Conservation (phyloP, 2,888 invertebrate species). For the Tetanocera ferruginea region DNA sequence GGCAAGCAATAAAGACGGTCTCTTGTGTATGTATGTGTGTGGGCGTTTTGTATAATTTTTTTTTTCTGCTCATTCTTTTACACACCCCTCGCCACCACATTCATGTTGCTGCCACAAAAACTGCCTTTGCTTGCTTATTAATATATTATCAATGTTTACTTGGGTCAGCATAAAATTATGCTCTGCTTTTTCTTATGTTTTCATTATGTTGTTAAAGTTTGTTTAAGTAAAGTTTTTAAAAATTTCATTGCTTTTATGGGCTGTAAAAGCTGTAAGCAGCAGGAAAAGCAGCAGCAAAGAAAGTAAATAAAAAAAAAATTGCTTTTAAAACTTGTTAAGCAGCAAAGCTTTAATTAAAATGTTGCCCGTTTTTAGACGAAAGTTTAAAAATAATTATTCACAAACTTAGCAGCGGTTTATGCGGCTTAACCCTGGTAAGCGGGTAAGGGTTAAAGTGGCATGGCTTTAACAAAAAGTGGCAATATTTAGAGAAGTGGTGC, state of each 20-base stretch:
- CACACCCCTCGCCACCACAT: too few species aligned
- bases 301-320: background rate
- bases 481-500: background rate
- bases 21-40: background rate
- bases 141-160: slow-evolving; percentile 65
- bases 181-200: slow-evolving; percentile 1
- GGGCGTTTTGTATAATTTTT: background rate
- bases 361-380: background rate
- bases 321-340: background rate
- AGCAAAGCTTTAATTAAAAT: slow-evolving; percentile 12
- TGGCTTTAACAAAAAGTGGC: background rate
- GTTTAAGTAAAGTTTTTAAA: background rate
- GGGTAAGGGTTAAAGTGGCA: background rate
- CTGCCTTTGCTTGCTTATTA: slow-evolving; percentile 52
- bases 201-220: background rate
- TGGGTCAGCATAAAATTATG: slow-evolving; percentile 53
- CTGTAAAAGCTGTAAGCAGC: background rate
- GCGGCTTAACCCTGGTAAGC: background rate
- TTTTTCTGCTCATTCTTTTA: background rate
- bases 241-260: background rate
- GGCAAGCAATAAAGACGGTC: background rate
- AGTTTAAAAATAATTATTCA: background rate
- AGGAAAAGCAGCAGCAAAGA: background rate
- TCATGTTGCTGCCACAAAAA: background rate
- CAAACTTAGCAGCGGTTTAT: background rate